phyloP scores from a whole-genome alignment of 1,140 invertebrate genomes.

The Coenobita brevimanus region DNA sequence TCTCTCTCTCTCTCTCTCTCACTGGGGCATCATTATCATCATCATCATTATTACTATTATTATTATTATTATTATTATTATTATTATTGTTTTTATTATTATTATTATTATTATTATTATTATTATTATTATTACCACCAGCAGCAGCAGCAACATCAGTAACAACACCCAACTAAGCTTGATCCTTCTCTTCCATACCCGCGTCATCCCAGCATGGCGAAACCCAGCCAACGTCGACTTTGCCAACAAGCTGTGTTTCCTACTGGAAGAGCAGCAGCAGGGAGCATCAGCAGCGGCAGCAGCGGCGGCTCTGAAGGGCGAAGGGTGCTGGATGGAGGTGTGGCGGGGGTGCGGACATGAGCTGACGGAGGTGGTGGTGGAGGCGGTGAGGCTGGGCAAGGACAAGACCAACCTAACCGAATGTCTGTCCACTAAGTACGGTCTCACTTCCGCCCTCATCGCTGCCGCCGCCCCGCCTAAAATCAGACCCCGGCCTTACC shows the following conservation, averaged over 20 bases:
- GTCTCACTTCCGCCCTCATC: slow-evolving; percentile 31
- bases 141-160: no score
- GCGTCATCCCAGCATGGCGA: slow-evolving; percentile 4
- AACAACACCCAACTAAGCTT: neutral
- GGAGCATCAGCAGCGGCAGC: neutral
- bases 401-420: slow-evolving; percentile 59
- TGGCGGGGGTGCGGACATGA: slow-evolving; percentile 16
- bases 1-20: no score
- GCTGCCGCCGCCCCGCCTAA: slow-evolving; percentile 42
- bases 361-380: slow-evolving; percentile 33
- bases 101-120: no score
- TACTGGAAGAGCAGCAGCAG: slow-evolving; percentile 46
- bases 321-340: slow-evolving; percentile 13
- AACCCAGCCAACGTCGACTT: slow-evolving; percentile 34
- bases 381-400: slow-evolving; percentile 31
- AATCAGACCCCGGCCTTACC: slow-evolving; percentile 22
- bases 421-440: slow-evolving; percentile 6
- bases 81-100: no score
- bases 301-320: neutral
- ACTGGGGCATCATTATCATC: no score
- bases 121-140: no score
- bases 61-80: no score
- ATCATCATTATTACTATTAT: no score
- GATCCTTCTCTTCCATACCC: neutral
- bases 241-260: slow-evolving; percentile 45